A percentile compares a stretch with the other conserved stretches of the same genome.
Conservation (phyloP, 2,888 invertebrate species). For the Apoda limacodes region DNA sequence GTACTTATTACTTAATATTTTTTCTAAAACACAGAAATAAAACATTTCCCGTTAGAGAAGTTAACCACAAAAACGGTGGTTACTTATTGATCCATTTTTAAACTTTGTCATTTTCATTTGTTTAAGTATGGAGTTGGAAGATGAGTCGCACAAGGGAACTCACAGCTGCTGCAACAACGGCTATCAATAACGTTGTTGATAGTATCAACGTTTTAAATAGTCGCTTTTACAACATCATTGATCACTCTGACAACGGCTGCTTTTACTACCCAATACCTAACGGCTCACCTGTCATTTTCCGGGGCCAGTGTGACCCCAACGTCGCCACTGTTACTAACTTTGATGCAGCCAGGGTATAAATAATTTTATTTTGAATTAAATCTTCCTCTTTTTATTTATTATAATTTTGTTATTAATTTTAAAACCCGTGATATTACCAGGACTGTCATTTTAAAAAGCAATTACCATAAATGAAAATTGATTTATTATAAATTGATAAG, state of each 20-base stretch:
- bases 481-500: too few species aligned
- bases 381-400: neutral
- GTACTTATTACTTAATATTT: too few species aligned
- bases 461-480: too few species aligned
- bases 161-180: conserved; percentile 18
- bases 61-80: too few species aligned
- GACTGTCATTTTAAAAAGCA: too few species aligned
- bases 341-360: conserved; percentile 25
- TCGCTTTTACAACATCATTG: conserved; percentile 28
- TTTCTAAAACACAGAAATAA: too few species aligned
- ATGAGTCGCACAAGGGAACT: conserved; percentile 34
- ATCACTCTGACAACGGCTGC: conserved; percentile 33
- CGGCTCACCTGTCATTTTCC: conserved; percentile 30
- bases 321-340: conserved; percentile 36
- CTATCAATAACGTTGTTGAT: conserved; percentile 28
- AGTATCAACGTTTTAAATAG: conserved; percentile 31
- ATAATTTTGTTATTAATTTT: neutral
- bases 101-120: too few species aligned
- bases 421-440: neutral
- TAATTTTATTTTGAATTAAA: too few species aligned
- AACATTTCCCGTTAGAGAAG: too few species aligned
- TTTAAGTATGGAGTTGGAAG: conserved; percentile 42
- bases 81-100: too few species aligned
- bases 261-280: conserved; percentile 37
- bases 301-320: conserved; percentile 40